Conservation (phyloP, 2,113 vertebrate genomes). For the Budorcas taxicolor region DNA sequence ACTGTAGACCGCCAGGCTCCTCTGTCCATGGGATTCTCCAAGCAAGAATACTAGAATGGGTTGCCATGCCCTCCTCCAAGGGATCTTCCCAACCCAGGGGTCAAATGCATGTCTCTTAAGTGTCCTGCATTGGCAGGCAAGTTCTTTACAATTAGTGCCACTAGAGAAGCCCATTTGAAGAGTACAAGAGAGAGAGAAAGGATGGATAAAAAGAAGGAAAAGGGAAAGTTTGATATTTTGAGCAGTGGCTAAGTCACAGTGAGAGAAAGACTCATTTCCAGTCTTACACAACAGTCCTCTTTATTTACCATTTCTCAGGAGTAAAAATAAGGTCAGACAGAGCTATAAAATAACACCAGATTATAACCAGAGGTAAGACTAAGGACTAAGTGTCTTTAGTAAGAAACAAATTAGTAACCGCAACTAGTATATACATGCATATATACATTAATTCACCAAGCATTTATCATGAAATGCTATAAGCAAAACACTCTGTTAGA, state of each 20-base stretch:
- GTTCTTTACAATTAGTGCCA: background rate
- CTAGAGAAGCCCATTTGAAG: background rate
- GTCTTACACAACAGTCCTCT: background rate
- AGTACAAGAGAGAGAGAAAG: background rate
- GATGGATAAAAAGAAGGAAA: background rate
- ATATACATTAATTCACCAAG: background rate
- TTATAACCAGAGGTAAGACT: background rate
- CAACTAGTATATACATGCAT: background rate
- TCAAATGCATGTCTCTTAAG: background rate
- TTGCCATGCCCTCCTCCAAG: background rate
- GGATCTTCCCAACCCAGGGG: background rate
- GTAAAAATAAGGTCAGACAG: background rate
- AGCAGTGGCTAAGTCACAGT: background rate
- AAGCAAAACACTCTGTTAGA: background rate
- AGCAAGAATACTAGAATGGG: background rate
- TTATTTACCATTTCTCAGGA: background rate
- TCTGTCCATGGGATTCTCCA: background rate
- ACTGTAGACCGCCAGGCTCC: background rate
- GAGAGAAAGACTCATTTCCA: background rate
- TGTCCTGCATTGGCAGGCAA: background rate
- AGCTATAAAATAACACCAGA: slow-evolving; percentile 3
- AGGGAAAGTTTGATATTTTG: background rate
- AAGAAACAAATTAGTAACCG: background rate
- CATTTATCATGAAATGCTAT: background rate
- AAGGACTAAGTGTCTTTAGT: background rate